phyloP scores from a whole-genome alignment of 2,888 invertebrate genomes.

The Eupithecia abbreviata region DNA sequence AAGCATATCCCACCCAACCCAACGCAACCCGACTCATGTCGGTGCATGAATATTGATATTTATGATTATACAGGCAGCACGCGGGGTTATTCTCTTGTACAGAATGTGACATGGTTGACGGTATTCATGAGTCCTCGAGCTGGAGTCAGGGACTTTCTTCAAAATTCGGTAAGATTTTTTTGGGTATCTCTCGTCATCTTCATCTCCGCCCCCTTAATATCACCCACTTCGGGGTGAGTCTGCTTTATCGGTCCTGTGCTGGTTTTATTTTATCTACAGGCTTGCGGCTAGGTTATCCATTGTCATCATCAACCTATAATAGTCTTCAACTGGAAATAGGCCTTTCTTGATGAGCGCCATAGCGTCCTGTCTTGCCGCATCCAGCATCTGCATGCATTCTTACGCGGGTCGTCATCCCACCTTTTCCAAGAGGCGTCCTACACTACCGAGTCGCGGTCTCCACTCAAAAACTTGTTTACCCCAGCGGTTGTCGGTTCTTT shows the following conservation, averaged over 20 bases:
- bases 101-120: slow-evolving; percentile 7
- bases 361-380: too few relatives aligned
- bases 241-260: not conserved
- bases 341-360: too few relatives aligned
- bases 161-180: not conserved
- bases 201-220: not conserved
- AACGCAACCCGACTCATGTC: slow-evolving; percentile 13
- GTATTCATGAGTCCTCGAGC: not conserved
- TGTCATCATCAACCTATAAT: too few relatives aligned
- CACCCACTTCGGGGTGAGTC: not conserved
- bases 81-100: not conserved
- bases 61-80: slow-evolving; percentile 16
- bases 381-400: too few relatives aligned
- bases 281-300: not conserved
- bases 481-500: too few relatives aligned
- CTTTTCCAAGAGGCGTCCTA: too few relatives aligned
- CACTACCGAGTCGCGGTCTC: too few relatives aligned
- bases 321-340: too few relatives aligned
- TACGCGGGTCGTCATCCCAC: too few relatives aligned
- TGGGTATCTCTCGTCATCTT: too few relatives aligned
- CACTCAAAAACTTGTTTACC: too few relatives aligned
- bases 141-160: not conserved
- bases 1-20: slow-evolving; percentile 20
- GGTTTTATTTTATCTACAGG: not conserved
- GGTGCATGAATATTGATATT: slow-evolving; percentile 26